Percentiles rank a stretch among this genome's conserved stretches.
Evolutionary conservation across 2,888 invertebrate genomes (phyloP).

Genomic region (Subacronicta megacephala): DNA sequence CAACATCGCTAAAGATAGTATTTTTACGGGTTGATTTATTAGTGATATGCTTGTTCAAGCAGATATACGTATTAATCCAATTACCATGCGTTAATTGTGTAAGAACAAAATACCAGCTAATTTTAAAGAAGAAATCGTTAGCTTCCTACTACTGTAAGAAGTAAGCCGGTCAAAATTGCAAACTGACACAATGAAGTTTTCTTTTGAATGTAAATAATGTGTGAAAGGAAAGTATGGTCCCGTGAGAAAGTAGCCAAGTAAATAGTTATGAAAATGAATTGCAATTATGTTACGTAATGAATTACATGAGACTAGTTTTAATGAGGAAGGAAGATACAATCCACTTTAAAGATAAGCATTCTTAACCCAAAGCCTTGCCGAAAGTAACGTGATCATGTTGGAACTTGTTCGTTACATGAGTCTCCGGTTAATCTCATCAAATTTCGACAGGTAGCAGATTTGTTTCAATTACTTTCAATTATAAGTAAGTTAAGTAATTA

Average conservation of each 20-base stretch:
- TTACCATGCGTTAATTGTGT: constrained; percentile 11
- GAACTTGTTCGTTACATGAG: constrained; percentile 66
- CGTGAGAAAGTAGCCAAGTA: constrained; percentile 71
- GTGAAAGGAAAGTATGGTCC: constrained; percentile 71
- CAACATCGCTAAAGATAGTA: constrained; percentile 3
- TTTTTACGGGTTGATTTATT: neutral
- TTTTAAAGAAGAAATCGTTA: constrained; percentile 63
- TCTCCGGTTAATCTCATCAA: constrained; percentile 40
- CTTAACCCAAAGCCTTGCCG: constrained; percentile 22
- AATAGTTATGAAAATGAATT: constrained; percentile 41
- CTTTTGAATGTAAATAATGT: constrained; percentile 63
- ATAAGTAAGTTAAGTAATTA: constrained; percentile 1
- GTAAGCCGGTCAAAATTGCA: constrained; percentile 58
- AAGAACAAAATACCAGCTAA: constrained; percentile 19
- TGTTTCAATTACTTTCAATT: constrained; percentile 15
- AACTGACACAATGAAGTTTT: constrained; percentile 51
- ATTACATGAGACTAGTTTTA: constrained; percentile 31
- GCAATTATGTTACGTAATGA: constrained; percentile 39
- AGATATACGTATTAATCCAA: constrained; percentile 20
- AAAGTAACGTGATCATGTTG: constrained; percentile 63
- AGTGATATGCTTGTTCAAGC: constrained; percentile 1
- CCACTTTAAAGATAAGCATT: constrained; percentile 17
- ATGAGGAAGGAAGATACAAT: constrained; percentile 14
- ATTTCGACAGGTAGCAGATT: constrained; percentile 24
- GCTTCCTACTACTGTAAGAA: constrained; percentile 44